Percentiles rank a stretch among this genome's conserved stretches.
phyloP scores from a whole-genome alignment of 2,888 invertebrate species.

The Conops quadrifasciatus region DNA sequence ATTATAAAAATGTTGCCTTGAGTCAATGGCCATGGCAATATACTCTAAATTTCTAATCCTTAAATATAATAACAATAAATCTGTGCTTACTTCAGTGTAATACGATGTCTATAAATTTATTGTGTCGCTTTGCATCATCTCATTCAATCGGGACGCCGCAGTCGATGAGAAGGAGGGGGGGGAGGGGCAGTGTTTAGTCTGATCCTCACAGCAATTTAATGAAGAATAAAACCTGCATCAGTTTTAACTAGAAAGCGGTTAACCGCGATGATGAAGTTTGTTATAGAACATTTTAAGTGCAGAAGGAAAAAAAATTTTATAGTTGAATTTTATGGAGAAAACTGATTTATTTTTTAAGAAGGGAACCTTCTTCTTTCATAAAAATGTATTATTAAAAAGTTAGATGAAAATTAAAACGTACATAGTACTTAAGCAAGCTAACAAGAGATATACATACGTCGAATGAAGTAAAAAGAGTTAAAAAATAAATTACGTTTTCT shows the following conservation, averaged over 20 bases:
- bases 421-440: no score
- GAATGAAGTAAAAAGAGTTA: no score
- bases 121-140: background rate
- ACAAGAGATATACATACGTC: no score
- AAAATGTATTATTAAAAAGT: no score
- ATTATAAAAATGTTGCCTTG: no score
- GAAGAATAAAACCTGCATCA: slow-evolving; percentile 9
- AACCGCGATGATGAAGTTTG: background rate
- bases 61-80: no score
- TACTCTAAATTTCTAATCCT: no score
- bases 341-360: no score
- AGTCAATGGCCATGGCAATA: no score
- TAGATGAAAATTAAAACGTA: no score
- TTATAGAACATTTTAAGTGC: background rate
- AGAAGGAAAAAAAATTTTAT: background rate
- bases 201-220: background rate
- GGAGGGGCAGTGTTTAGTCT: background rate
- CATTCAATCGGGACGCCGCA: background rate
- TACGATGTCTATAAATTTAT: background rate
- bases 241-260: slow-evolving; percentile 11
- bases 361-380: no score
- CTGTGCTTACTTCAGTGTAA: background rate
- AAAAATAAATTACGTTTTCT: no score
- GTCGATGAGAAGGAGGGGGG: background rate
- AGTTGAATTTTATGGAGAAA: background rate